Evolutionary conservation across 2,113 vertebrate genomes (phyloP).

Genomic region (Dermatemys mawii): DNA sequence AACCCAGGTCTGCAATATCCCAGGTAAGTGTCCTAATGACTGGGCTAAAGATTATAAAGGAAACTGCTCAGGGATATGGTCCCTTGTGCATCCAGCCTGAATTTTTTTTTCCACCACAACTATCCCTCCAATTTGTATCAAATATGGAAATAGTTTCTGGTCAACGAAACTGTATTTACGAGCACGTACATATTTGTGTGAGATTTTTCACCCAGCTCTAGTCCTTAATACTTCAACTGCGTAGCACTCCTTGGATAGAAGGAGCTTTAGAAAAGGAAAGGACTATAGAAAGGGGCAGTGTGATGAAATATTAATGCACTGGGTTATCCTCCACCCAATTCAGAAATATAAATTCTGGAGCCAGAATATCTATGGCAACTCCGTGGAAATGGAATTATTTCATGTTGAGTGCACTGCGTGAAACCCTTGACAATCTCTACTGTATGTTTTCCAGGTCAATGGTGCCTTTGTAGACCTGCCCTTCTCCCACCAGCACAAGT

Average conservation of each 20-base stretch:
- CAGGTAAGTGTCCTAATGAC: neutral
- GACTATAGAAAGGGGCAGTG: neutral
- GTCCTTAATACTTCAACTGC: neutral
- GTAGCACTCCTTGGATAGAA: neutral
- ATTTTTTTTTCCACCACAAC: neutral
- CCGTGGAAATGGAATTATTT: neutral
- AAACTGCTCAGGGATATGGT: neutral
- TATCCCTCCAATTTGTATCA: neutral
- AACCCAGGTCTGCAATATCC: neutral
- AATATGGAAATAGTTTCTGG: neutral
- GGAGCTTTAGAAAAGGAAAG: neutral
- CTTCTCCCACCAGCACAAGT: slow-evolving; percentile 32
- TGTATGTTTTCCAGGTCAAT: slow-evolving; percentile 51
- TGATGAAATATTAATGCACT: neutral
- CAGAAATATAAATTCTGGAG: neutral
- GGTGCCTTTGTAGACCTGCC: slow-evolving; percentile 60
- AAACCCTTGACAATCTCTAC: neutral
- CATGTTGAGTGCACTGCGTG: neutral
- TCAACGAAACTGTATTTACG: neutral
- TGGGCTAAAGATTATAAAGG: neutral
- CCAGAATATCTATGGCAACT: neutral
- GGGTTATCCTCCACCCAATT: neutral
- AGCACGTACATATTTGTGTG: neutral
- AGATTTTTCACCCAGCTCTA: neutral
- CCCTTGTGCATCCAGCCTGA: neutral